Evolutionary conservation across 2,797 vertebrate genomes (phyloP), one percentile per base, ranked within the genome.

Genomic region (Sebastes baramenuke): DNA sequence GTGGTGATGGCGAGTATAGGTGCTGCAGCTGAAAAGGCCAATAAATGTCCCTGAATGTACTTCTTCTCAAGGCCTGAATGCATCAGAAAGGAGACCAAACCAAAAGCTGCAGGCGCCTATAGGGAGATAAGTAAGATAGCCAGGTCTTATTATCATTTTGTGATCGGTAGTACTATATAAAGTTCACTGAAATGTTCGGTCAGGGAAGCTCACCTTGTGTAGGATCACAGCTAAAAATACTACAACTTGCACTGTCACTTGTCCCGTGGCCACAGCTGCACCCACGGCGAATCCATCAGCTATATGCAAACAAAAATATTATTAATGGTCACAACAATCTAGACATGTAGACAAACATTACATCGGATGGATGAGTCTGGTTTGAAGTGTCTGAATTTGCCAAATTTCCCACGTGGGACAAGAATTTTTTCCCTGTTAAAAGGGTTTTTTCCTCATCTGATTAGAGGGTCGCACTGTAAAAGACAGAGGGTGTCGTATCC

Each of bases 141-240:
- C 25, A 32, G 10, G 9, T 22, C 2, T 29, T 10, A 3, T 20
- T 8, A 27, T 32, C 42, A 24, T 14, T 66, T 55, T 5, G 6
- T 20, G 8, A 75, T 20, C 7, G 9, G 7, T 9, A n/a, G 4
- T 54, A 6, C 0, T 25, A 7, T 4, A 4, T 22, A 13, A 3
- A 22, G 25, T 42, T 34, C 25, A 74, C n/a, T 27, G 12, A 52
- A 22, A 16, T 5, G 8, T 58, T 61, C 18, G 20, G 61, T 58
- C 6, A 6, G 36, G 7, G 10, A 80, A 3, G 7, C 87, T 92
- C 87, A 97, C 96, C 96, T 97, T 97, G 92, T 97, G 95, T 27
- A 97, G 88, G 83, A 97, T 96, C 29, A 97, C 96, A 34, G 96
- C 96, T 24, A 96, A 92, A 91, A 97, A 96, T 3, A 96, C 95